phyloP scores from a whole-genome alignment of 2,888 invertebrate genomes.

The Cybosia mesomella region DNA sequence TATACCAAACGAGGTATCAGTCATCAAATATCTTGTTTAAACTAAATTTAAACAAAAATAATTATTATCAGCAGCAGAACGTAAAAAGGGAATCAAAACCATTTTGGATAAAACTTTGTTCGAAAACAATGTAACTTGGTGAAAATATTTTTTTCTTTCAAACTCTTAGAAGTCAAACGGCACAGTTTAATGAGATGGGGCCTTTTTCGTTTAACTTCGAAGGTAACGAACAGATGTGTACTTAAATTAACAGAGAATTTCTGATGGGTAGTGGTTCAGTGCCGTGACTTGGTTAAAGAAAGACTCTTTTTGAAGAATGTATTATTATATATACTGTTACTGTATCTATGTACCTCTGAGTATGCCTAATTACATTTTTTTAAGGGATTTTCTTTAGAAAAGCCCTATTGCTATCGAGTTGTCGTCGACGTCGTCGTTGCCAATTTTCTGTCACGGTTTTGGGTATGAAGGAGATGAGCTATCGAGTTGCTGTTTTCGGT shows the following conservation, averaged over 20 bases:
- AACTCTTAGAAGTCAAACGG: conserved; percentile 34
- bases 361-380: too few species aligned
- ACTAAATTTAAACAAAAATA: not conserved
- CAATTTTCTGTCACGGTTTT: too few species aligned
- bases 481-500: too few species aligned
- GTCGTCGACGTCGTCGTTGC: too few species aligned
- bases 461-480: too few species aligned
- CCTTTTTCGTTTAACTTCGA: conserved; percentile 26
- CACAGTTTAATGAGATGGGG: conserved; percentile 32
- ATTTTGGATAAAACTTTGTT: conserved; percentile 30
- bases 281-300: not conserved
- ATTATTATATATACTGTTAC: too few species aligned
- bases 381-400: too few species aligned
- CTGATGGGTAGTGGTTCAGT: not conserved
- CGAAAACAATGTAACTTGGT: conserved; percentile 27
- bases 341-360: too few species aligned
- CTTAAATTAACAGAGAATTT: conserved; percentile 4
- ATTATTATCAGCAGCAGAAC: not conserved
- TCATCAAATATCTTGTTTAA: not conserved
- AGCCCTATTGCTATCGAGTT: too few species aligned
- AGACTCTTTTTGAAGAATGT: not conserved
- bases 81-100: conserved; percentile 8
- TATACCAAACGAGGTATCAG: too few species aligned
- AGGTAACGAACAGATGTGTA: conserved; percentile 19
- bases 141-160: conserved; percentile 17